A percentile compares a stretch with the other conserved stretches of the same genome.
Evolutionary conservation across 2,113 vertebrate genomes (phyloP).

Genomic region (Syngnathus floridae): DNA sequence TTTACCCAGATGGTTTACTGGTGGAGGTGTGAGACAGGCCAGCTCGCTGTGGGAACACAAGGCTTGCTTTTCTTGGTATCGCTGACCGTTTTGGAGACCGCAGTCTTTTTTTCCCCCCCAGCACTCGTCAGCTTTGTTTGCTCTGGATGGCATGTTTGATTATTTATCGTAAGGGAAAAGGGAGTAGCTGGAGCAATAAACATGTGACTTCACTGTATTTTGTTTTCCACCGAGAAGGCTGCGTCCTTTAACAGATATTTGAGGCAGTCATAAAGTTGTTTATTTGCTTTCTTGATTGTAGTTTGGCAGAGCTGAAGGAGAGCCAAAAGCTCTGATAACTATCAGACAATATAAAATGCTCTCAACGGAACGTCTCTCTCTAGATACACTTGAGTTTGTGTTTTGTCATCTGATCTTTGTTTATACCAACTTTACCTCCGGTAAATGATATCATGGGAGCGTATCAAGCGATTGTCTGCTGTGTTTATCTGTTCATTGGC

Average conservation of each 20-base stretch:
- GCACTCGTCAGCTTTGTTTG: slow-evolving; percentile 84
- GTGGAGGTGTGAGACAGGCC: slow-evolving; percentile 92
- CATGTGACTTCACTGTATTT: slow-evolving; percentile 88
- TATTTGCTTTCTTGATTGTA: slow-evolving; percentile 71
- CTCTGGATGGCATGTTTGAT: slow-evolving; percentile 96
- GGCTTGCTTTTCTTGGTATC: slow-evolving; percentile 89
- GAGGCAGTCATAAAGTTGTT: slow-evolving; percentile 80
- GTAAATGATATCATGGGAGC: slow-evolving; percentile 12
- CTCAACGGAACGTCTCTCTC: background rate
- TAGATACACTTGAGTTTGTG: slow-evolving; percentile 10
- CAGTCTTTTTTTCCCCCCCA: slow-evolving; percentile 75
- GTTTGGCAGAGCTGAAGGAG: slow-evolving; percentile 71
- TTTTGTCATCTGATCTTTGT: slow-evolving; percentile 54
- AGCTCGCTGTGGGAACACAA: slow-evolving; percentile 84
- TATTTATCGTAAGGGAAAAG: slow-evolving; percentile 95
- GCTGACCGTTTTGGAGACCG: slow-evolving; percentile 80
- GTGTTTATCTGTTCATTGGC: slow-evolving; percentile 50
- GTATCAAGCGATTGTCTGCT: slow-evolving; percentile 31
- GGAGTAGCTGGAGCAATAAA: slow-evolving; percentile 91
- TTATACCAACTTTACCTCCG: slow-evolving; percentile 19
- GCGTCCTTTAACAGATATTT: slow-evolving; percentile 83
- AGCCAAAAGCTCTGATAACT: slow-evolving; percentile 46
- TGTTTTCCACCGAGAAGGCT: slow-evolving; percentile 91
- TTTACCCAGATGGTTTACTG: slow-evolving; percentile 93
- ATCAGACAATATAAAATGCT: slow-evolving; percentile 1